These are phyloP conservation scores for Perithous albicinctus DNA, from an alignment of 2,888 invertebrate genomes.

Conservation along the genomic window DNA sequence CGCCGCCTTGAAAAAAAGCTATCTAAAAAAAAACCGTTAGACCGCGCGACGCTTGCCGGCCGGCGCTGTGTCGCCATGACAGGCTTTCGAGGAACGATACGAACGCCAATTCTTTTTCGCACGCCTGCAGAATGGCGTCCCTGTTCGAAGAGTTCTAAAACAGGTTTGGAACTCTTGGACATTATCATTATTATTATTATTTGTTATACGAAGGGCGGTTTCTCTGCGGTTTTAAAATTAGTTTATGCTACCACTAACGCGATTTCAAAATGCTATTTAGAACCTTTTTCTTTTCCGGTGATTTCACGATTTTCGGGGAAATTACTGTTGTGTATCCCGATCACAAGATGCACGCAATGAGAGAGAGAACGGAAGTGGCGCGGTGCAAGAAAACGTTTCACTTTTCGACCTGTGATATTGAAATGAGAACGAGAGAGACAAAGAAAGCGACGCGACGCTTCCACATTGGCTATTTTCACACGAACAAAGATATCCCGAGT, in stretches of 20 bases:
- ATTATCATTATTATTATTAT: conserved; percentile 1
- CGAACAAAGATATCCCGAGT: no score
- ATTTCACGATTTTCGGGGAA: conserved; percentile 1
- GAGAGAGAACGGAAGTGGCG: background rate
- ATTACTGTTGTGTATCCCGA: background rate
- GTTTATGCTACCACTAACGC: background rate
- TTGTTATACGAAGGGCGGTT: no score
- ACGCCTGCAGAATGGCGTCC: conserved; percentile 31
- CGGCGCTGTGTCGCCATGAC: conserved; percentile 79
- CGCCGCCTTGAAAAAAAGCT: conserved; percentile 23
- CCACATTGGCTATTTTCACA: conserved; percentile 55
- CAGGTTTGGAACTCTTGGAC: background rate
- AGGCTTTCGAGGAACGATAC: conserved; percentile 56
- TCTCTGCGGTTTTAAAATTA: background rate
- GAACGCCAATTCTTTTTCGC: conserved; percentile 52
- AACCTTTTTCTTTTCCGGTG: conserved; percentile 4
- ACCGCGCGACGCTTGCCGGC: conserved; percentile 72
- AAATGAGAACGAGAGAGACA: conserved; percentile 47
- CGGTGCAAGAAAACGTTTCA: conserved; percentile 32
- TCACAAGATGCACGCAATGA: background rate
- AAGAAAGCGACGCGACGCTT: conserved; percentile 60
- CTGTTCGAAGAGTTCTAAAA: background rate
- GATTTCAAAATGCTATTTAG: background rate
- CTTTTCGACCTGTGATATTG: background rate
- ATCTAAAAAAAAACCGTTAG: conserved; percentile 74